A percentile compares a stretch with the other conserved stretches of the same genome.
These are phyloP conservation scores for Epizoanthus stellaris DNA, from an alignment of 92 coral and sea anemone genomes.

Conservation along the genomic window DNA sequence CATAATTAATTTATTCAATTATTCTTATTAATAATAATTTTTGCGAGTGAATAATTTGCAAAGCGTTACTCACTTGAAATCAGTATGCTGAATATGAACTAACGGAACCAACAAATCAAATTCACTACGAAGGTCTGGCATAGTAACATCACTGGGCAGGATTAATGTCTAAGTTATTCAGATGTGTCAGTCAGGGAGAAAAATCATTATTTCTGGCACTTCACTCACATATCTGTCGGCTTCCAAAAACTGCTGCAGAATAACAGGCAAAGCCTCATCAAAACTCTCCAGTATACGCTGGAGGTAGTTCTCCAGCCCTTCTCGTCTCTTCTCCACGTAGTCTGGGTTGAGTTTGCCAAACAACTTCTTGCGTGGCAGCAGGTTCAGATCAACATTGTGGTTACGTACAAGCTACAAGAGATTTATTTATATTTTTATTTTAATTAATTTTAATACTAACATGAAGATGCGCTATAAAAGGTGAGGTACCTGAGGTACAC, in stretches of 20 bases:
- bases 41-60: too few species aligned
- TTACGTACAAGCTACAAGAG: constrained; percentile 70
- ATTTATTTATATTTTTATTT: not conserved
- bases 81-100: too few species aligned
- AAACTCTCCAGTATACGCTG: constrained; percentile 67
- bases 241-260: constrained; percentile 78
- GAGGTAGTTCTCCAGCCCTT: constrained; percentile 76
- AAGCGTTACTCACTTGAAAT: too few species aligned
- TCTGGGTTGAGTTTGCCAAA: constrained; percentile 88
- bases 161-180: too few species aligned
- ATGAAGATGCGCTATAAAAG: not conserved
- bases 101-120: too few species aligned
- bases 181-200: too few species aligned
- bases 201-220: not conserved
- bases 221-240: constrained; percentile 87
- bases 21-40: too few species aligned
- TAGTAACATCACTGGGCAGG: too few species aligned
- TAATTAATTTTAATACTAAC: not conserved
- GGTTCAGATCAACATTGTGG: constrained; percentile 51
- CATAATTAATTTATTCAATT: too few species aligned
- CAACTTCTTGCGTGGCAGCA: constrained; percentile 90
- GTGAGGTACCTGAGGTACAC: too few species aligned
- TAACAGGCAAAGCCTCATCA: constrained; percentile 74
- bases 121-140: too few species aligned
- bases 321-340: constrained; percentile 86